Conservation (phyloP, 2,888 invertebrate genomes). For the Dioctria rufipes region DNA sequence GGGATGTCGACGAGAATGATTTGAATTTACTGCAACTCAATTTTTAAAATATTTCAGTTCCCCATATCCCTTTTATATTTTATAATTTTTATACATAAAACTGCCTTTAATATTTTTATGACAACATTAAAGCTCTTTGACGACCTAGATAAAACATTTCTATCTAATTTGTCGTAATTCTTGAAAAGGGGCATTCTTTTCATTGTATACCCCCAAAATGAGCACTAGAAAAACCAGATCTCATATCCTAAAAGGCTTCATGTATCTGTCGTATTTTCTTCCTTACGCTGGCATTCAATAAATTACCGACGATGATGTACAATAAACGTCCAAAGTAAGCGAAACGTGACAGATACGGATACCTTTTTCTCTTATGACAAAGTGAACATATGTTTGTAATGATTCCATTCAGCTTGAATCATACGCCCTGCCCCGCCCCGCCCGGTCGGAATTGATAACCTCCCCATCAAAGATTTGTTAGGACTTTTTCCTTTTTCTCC, state of each 20-base stretch:
- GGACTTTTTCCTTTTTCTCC: neutral
- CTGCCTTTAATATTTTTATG: no score
- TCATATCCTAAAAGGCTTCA: neutral
- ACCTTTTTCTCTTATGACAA: slow-evolving; percentile 28
- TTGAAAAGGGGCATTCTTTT: neutral
- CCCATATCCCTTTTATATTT: no score
- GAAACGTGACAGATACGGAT: slow-evolving; percentile 56
- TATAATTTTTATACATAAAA: no score
- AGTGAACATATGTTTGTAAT: slow-evolving; percentile 45
- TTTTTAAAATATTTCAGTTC: no score
- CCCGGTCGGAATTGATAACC: neutral
- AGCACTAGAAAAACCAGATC: neutral
- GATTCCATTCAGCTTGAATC: slow-evolving; percentile 24
- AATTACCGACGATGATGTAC: slow-evolving; percentile 47
- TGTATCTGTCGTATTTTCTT: neutral
- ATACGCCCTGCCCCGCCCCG: neutral
- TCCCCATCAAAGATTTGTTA: neutral
- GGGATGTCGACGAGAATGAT: no score
- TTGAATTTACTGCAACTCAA: no score
- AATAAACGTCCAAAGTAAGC: slow-evolving; percentile 59
- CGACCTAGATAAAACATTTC: no score
- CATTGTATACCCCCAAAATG: neutral
- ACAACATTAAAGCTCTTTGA: no score
- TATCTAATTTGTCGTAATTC: no score
- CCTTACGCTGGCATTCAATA: slow-evolving; percentile 16